Percentiles rank a stretch among this genome's conserved stretches.
Evolutionary conservation across 2,888 invertebrate genomes (phyloP).

Genomic region (Anodontia alba): DNA sequence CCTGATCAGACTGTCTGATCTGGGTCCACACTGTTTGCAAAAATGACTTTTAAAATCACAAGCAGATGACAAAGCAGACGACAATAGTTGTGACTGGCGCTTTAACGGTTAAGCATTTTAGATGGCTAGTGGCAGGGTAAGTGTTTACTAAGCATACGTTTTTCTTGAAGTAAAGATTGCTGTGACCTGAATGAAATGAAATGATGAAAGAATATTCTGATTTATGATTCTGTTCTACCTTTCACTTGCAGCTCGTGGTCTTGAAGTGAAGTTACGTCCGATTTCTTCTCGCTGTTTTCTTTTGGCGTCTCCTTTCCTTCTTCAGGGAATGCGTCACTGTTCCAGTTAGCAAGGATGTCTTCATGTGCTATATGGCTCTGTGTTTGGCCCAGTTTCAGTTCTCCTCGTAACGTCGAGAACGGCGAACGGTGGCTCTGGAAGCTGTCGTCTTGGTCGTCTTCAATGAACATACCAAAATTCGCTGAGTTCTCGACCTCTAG

Average conservation of each 20-base stretch:
- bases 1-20: no score
- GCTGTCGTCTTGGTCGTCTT: background rate
- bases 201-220: background rate
- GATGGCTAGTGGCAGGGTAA: no score
- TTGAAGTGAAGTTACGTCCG: background rate
- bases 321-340: background rate
- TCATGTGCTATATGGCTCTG: background rate
- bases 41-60: no score
- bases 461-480: background rate
- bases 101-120: no score
- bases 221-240: background rate
- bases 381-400: background rate
- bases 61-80: no score
- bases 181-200: background rate
- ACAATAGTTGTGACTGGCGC: no score
- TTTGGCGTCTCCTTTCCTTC: background rate
- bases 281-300: background rate
- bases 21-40: no score
- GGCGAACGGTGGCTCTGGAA: background rate
- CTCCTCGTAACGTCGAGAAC: background rate
- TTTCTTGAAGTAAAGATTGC: slow-evolving; percentile 6
- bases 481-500: background rate
- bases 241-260: background rate
- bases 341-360: background rate
- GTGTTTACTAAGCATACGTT: no score